Percentiles rank a stretch among this genome's conserved stretches.
phyloP scores from a whole-genome alignment of 2,888 invertebrate genomes.

The Pomacea canaliculata region DNA sequence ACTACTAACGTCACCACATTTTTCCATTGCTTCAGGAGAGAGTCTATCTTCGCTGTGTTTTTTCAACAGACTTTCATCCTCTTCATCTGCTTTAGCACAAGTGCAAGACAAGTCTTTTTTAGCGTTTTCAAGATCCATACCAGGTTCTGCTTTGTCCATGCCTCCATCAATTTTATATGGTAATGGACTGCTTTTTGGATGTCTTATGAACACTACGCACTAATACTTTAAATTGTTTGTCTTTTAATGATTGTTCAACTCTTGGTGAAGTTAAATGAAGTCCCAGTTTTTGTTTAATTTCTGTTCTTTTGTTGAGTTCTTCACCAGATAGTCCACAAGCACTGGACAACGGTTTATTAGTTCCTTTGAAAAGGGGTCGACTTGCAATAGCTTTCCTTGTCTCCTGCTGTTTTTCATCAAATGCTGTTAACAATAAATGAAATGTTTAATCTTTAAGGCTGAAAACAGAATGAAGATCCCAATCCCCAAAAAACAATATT shows the following conservation, averaged over 20 bases:
- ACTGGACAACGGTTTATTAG: neutral
- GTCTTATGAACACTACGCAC: neutral
- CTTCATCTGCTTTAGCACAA: neutral
- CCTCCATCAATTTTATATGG: neutral
- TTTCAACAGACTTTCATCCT: neutral
- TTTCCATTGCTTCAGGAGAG: neutral
- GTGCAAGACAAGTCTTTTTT: neutral
- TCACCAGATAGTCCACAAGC: neutral
- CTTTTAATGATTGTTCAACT: neutral
- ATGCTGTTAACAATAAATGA: conserved; percentile 43
- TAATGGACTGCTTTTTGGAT: neutral
- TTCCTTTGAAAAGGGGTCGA: conserved; percentile 48
- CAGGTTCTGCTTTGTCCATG: neutral
- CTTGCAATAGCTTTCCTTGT: conserved; percentile 58
- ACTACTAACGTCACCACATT: neutral
- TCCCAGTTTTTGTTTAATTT: conserved; percentile 20
- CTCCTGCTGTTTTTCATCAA: conserved; percentile 59
- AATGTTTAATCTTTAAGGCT: neutral
- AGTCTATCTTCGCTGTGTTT: too few relatives aligned
- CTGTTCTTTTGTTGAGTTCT: conserved; percentile 2
- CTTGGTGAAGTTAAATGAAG: conserved; percentile 13
- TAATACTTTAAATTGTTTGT: neutral
- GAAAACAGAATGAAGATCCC: neutral
- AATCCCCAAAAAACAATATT: neutral
- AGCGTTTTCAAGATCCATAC: neutral